Conservation (phyloP, 2,797 vertebrate genomes). For the Malacoraja senta region DNA sequence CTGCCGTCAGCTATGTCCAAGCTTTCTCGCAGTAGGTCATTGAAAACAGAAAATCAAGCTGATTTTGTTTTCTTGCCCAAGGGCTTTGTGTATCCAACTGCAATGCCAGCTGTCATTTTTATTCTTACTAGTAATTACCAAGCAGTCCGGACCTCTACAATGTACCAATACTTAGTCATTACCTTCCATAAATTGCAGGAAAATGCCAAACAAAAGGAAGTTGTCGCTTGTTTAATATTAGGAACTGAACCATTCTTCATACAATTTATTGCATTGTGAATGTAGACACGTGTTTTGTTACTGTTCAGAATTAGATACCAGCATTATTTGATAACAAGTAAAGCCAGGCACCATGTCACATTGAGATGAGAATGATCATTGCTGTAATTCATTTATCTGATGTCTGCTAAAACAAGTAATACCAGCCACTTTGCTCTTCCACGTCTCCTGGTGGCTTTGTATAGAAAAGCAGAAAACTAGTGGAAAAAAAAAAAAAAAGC, state of each 20-base stretch:
- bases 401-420: background rate
- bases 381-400: background rate
- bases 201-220: background rate
- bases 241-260: background rate
- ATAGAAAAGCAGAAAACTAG: background rate
- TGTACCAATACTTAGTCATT: background rate
- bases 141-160: background rate
- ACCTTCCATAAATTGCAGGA: background rate
- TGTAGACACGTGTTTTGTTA: background rate
- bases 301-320: background rate
- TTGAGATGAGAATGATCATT: background rate
- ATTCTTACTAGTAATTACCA: background rate
- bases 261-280: background rate
- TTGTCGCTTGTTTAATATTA: background rate
- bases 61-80: background rate
- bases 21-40: background rate
- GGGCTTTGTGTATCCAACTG: background rate
- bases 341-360: background rate
- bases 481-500: too few species aligned
- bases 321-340: background rate
- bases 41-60: background rate
- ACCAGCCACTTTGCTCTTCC: background rate
- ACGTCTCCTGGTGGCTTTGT: background rate
- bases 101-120: conserved; percentile 4
- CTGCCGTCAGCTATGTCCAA: background rate